Conservation (phyloP, 2,797 vertebrate genomes). For the Enteromius paludinosus region DNA sequence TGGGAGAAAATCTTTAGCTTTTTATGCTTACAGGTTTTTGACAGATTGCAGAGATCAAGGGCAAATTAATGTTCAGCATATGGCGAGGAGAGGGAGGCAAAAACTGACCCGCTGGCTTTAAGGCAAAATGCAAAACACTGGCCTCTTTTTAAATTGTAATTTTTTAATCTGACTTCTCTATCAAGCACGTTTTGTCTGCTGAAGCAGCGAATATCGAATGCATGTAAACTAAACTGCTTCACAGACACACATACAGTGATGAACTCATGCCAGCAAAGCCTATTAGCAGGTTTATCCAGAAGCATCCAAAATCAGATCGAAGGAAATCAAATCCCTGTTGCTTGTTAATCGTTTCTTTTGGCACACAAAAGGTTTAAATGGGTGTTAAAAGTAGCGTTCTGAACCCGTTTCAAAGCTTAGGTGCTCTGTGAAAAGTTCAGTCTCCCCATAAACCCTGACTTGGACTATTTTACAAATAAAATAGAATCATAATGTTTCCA, state of each 20-base stretch:
- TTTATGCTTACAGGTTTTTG: conserved; percentile 39
- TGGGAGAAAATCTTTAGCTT: background rate
- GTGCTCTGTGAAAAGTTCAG: background rate
- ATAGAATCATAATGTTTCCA: conserved; percentile 7
- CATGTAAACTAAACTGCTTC: background rate
- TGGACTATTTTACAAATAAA: background rate
- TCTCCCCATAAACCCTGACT: conserved; percentile 5
- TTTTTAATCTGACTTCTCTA: background rate
- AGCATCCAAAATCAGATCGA: conserved; percentile 7
- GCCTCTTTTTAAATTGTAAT: conserved; percentile 18
- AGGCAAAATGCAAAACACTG: conserved; percentile 17
- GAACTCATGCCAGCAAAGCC: conserved; percentile 2
- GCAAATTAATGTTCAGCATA: conserved; percentile 47
- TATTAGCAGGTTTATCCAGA: conserved; percentile 6
- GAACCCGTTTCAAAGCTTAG: conserved; percentile 19
- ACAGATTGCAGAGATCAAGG: conserved; percentile 33
- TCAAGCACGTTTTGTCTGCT: background rate
- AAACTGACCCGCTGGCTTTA: conserved; percentile 5
- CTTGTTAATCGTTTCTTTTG: conserved; percentile 32
- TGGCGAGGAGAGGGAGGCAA: conserved; percentile 11
- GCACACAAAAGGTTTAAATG: background rate
- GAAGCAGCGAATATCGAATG: background rate
- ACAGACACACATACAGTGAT: background rate
- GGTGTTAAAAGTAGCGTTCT: background rate
- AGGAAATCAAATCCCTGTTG: conserved; percentile 10